Base-by-base conservation (phyloP, 2,797 vertebrate genomes). In the Cottoperca gobio region DNA sequence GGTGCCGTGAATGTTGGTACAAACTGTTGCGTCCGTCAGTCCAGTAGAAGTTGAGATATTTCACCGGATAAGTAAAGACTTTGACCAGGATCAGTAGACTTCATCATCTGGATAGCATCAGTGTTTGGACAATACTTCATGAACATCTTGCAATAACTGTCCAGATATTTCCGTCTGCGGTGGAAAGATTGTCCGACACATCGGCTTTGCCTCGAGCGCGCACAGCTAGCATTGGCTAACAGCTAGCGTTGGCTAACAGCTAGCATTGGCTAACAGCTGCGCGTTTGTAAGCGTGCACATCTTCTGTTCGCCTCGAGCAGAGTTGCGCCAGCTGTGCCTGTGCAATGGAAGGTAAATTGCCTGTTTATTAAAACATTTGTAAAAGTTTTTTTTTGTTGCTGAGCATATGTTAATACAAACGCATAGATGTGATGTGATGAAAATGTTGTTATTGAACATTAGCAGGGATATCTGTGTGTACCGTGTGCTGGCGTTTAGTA, bases 401-500 rank as follows among this genome's bases (percentile, higher is more conserved):
- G 28, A 70, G 58, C 68, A 62, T 24, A 58, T 80, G 61, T 75
- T 53, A 46, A 75, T 28, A 49, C 52, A 59, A 73, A 73, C 42
- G 31, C 50, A n/a, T 26, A 40, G 37, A 76, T 72, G 33, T 24
- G 61, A 82, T 83, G 77, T 63, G 9, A 60, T 63, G 8, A 60
- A 71, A 81, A 13, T 13, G 28, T 58, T 70, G 33, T 72, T 64
- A 50, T 52, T 63, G 31, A 66, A 26, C 40, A 64, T 70, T 65
- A 67, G 26, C 17, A 6, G n/a, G 39, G n/a, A 28, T 71, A 43
- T 73, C 21, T 68, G 58, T 72, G 62, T 62, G 57, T 43, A 54
- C 49, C 71, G 8, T 69, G 71, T 28, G 57, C 28, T 43, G 39
- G 50, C 64, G 59, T 73, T 79, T 65, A 64, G 61, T 87, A 76